Percentiles rank a stretch among this genome's conserved stretches.
phyloP scores from a whole-genome alignment of 2,888 invertebrate species.

The Nomada fabriciana region DNA sequence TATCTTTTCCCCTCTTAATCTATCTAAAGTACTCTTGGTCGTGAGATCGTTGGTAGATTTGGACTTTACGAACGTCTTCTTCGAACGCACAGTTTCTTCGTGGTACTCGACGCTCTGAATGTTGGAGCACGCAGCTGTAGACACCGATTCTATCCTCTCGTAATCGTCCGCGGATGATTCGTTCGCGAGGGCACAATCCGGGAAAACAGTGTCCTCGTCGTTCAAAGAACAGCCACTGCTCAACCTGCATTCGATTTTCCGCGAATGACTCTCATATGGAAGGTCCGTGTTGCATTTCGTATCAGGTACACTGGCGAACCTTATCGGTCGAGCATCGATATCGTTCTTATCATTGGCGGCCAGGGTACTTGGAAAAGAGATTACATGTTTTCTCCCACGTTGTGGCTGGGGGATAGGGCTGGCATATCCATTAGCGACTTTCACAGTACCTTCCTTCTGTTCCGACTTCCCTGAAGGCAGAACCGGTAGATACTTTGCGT shows the following conservation, averaged over 20 bases:
- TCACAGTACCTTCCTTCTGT: no score
- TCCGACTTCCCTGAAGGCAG: not conserved
- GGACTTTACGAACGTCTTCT: conserved; percentile 21
- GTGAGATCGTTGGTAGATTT: conserved; percentile 16
- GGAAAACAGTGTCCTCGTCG: not conserved
- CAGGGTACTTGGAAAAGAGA: not conserved
- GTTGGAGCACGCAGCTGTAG: not conserved
- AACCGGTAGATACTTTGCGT: not conserved
- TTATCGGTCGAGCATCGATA: conserved; percentile 3
- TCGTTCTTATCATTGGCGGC: not conserved
- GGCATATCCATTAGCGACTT: no score
- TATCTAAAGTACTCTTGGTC: not conserved
- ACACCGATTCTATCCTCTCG: conserved; percentile 51
- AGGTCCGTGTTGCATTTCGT: not conserved
- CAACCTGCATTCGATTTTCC: no score
- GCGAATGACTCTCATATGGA: not conserved
- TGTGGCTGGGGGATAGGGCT: not conserved
- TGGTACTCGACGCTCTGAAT: not conserved
- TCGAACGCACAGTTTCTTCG: not conserved
- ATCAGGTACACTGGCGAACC: not conserved
- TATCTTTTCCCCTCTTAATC: not conserved
- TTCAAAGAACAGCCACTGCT: not conserved
- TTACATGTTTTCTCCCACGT: not conserved
- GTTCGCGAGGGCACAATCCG: not conserved
- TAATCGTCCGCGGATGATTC: conserved; percentile 46